These are phyloP conservation scores for Myopa testacea DNA, from an alignment of 2,888 invertebrate species.

Conservation along the genomic window DNA sequence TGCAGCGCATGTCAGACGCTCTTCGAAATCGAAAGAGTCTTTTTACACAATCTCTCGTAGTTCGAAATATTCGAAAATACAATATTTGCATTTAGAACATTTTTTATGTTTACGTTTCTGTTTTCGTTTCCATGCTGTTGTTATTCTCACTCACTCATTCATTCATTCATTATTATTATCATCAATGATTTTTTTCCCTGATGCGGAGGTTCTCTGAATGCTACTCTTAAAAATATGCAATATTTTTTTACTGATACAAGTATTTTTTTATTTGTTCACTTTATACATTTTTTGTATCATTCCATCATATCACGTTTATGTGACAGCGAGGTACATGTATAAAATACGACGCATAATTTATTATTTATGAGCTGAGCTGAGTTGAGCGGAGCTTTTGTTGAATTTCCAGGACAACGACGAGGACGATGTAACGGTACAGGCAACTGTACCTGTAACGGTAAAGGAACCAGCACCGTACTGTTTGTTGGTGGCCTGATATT, in stretches of 20 bases:
- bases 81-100: background rate
- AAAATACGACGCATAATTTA: conserved; percentile 50
- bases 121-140: background rate
- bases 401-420: conserved; percentile 41
- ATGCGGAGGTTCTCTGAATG: conserved; percentile 38
- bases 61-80: background rate
- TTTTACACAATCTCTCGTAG: background rate
- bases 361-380: conserved; percentile 47
- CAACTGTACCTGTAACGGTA: no score
- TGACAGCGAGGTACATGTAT: conserved; percentile 25
- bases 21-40: background rate
- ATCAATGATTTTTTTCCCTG: conserved; percentile 1
- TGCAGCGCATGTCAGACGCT: background rate
- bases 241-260: background rate
- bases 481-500: no score
- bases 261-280: no score
- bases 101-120: background rate
- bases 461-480: no score
- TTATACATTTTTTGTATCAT: background rate
- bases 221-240: no score
- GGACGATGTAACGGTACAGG: no score
- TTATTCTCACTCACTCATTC: background rate
- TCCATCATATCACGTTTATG: conserved; percentile 1
- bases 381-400: conserved; percentile 44
- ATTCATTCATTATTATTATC: background rate